Conservation (phyloP, 2,797 vertebrate species). For the Sus cebifrons region DNA sequence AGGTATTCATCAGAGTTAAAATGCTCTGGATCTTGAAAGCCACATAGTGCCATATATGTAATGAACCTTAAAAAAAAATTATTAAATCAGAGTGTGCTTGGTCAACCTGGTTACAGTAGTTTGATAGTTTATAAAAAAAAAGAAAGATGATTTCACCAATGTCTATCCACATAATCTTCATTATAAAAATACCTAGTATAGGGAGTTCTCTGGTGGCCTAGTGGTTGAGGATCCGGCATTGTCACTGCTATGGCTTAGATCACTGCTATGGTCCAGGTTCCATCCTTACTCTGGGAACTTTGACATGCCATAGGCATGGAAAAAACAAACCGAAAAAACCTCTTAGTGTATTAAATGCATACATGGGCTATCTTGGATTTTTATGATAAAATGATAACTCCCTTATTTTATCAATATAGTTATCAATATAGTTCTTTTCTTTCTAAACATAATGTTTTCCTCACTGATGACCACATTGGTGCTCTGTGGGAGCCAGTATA, state of each 20-base stretch:
- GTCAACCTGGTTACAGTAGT: background rate
- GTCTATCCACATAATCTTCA: background rate
- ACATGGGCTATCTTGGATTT: slow-evolving; percentile 8
- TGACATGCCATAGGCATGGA: too few species aligned
- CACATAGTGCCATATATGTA: background rate
- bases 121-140: slow-evolving; percentile 28
- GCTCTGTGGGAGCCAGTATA: background rate
- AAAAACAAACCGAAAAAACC: too few species aligned
- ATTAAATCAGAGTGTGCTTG: background rate
- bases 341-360: background rate
- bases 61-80: background rate
- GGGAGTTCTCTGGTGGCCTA: too few species aligned
- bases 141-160: slow-evolving; percentile 8
- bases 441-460: background rate
- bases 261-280: too few species aligned
- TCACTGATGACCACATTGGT: background rate
- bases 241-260: too few species aligned
- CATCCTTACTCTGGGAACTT: too few species aligned
- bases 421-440: background rate
- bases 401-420: background rate
- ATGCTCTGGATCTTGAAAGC: background rate
- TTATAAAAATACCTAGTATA: background rate
- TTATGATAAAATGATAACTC: slow-evolving; percentile 6
- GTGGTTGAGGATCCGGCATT: too few species aligned
- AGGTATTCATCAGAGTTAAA: background rate